Evolutionary conservation across 2,113 vertebrate genomes (phyloP).

Genomic region (Nesogale talazaci): DNA sequence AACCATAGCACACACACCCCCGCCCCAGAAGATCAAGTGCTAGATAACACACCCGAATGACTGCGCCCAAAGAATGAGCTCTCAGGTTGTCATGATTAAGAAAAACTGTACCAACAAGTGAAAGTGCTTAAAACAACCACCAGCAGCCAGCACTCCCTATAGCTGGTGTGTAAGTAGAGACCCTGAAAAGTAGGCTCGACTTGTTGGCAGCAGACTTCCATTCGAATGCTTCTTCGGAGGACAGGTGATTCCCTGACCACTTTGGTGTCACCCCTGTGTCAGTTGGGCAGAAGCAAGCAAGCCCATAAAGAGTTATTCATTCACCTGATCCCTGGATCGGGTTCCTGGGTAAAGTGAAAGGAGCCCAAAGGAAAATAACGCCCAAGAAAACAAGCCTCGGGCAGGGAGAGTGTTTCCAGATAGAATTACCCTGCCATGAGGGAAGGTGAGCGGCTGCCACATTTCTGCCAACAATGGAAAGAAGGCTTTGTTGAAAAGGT

Average conservation of each 20-base stretch:
- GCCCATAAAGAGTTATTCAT: constrained; percentile 47
- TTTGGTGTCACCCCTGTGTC: neutral
- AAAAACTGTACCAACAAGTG: neutral
- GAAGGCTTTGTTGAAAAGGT: no score
- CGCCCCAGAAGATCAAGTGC: neutral
- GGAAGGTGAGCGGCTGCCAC: neutral
- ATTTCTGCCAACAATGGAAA: neutral
- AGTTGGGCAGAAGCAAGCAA: neutral
- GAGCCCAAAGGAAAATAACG: neutral
- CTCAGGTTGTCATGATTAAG: constrained; percentile 49
- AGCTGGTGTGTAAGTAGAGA: neutral
- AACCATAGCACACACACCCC: neutral
- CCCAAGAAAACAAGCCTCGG: neutral
- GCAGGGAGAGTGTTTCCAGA: neutral
- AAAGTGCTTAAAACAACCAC: neutral
- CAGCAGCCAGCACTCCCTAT: no score
- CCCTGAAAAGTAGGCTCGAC: neutral
- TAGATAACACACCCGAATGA: neutral
- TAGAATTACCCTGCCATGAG: neutral
- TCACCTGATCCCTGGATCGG: constrained; percentile 15
- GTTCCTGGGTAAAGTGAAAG: constrained; percentile 54
- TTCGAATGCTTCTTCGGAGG: neutral
- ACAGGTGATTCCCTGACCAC: neutral
- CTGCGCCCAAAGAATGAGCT: neutral
- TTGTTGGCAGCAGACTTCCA: neutral